Base-by-base conservation (phyloP, 2,113 vertebrate species). In the Dissostichus mawsoni region DNA sequence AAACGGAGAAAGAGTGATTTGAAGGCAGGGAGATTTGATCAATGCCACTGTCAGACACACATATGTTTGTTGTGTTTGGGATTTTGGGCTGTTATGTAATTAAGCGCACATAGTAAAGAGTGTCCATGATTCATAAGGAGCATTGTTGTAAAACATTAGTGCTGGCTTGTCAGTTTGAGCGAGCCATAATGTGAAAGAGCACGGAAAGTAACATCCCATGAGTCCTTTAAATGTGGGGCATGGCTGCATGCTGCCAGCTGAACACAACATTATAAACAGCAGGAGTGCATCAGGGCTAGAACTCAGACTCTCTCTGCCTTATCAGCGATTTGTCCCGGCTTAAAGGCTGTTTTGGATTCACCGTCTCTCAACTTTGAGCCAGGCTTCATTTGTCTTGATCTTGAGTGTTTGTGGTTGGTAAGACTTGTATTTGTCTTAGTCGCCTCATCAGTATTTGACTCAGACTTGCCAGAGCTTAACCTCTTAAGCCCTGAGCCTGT, bases 201-300 rank as follows among this genome's bases (percentile, higher is more conserved):
- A 20, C 55, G 62, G 36, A 69, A 47, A 83, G 23, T 17, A 56
- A 72, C 29, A 41, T 83, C 82, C 77, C 82, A 72, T 6, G 76
- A 64, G 83, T 50, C 18, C 64, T 36, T 70, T 29, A n/a, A 61
- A 88, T 82, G 75, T 80, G 76, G 76, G 41, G 20, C 78, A 73
- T 20, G 71, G 58, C 62, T 51, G 52, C 33, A 14, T 25, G 65
- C 25, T 48, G 61, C 87, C 83, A 89, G 78, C 85, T 83, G 85
- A 78, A 53, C 50, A 55, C 50, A 23, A 33, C 12, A 45, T n/a
- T 16, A 2, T 2, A 61, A 61, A 70, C 36, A 58, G 2, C 17
- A 23, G 10, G 44, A 16, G 36, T 47, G n/a, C 51, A 41, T 23
- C 45, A 44, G 44, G 25, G 29, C 17, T 23, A 14, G 4, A 25